Evolutionary conservation across 2,797 vertebrate species (phyloP).

Genomic region (Scolopax bukidnonensis): DNA sequence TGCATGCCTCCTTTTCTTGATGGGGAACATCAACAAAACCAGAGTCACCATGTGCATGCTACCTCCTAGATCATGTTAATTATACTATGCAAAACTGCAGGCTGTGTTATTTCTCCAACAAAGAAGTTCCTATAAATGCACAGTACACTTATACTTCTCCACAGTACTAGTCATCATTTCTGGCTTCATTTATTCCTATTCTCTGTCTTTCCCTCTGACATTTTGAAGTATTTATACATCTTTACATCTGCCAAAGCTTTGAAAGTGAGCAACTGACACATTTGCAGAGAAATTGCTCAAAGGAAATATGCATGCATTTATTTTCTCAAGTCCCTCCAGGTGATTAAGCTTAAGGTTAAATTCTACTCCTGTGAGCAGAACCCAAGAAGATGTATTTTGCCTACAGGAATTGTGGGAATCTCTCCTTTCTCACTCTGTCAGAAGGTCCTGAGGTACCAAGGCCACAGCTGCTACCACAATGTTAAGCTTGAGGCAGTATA

Average conservation of each 20-base stretch:
- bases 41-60: neutral
- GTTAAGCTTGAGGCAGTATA: constrained; percentile 20
- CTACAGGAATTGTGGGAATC: neutral
- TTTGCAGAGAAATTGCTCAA: neutral
- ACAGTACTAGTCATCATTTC: neutral
- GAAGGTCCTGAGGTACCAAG: constrained; percentile 14
- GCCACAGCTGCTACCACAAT: constrained; percentile 31
- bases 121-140: neutral
- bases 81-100: neutral
- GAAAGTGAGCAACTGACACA: neutral
- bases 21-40: neutral
- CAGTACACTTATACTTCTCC: neutral
- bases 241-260: neutral
- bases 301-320: neutral
- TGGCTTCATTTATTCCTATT: neutral
- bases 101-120: neutral
- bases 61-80: neutral
- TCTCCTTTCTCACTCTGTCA: neutral
- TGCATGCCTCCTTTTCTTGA: neutral
- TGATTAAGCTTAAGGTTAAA: constrained; percentile 32
- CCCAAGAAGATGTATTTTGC: constrained; percentile 2
- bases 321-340: constrained; percentile 12
- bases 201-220: neutral
- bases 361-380: constrained; percentile 33
- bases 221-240: neutral